These are phyloP conservation scores for Eonycteris spelaea DNA, from an alignment of 2,113 vertebrate genomes.

Conservation along the genomic window DNA sequence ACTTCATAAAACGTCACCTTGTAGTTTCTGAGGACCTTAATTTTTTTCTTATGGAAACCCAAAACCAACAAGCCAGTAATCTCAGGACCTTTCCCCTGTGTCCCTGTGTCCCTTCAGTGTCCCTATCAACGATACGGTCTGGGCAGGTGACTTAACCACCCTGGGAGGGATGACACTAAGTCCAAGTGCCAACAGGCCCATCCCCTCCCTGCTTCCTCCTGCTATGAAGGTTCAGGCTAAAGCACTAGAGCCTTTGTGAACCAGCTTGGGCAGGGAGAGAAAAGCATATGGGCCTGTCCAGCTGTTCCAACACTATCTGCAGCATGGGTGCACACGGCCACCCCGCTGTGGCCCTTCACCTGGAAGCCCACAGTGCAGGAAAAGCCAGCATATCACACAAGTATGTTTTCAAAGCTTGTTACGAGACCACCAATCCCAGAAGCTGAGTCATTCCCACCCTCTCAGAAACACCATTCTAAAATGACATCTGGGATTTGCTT, in stretches of 20 bases:
- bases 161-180: not conserved
- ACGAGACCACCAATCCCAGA: not conserved
- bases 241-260: fast-evolving
- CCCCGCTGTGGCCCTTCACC: not conserved
- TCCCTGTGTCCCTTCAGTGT: not conserved
- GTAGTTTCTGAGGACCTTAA: not conserved
- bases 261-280: not conserved
- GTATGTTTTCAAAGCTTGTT: not conserved
- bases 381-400: not conserved
- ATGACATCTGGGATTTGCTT: not conserved
- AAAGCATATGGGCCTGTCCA: not conserved
- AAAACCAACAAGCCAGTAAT: not conserved
- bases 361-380: not conserved
- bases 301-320: not conserved
- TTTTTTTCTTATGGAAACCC: not conserved
- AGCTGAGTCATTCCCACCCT: not conserved
- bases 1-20: not conserved
- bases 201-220: not conserved
- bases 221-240: not conserved
- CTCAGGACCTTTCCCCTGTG: not conserved
- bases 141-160: too few species aligned
- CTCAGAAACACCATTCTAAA: not conserved
- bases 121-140: not conserved
- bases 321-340: not conserved
- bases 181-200: not conserved